Evolutionary conservation across 2,113 vertebrate species (phyloP).

Genomic region (Neolamprologus fasciatus): DNA sequence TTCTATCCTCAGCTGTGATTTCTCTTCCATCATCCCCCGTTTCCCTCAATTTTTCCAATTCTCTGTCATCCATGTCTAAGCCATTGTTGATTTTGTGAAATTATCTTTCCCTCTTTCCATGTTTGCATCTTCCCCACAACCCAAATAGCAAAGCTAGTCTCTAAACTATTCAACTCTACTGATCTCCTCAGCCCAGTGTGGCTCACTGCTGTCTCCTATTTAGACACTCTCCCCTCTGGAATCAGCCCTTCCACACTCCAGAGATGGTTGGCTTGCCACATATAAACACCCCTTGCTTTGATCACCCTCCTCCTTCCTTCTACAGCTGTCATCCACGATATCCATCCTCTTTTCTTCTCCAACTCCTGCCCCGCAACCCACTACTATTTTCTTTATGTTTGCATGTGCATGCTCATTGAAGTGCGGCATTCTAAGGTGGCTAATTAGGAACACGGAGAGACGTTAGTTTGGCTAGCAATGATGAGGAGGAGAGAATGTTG

Average conservation of each 20-base stretch:
- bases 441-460: slow-evolving; percentile 65
- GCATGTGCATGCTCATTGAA: slow-evolving; percentile 13
- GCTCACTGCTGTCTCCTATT: slow-evolving; percentile 17
- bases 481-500: slow-evolving; percentile 8
- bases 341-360: slow-evolving; percentile 21
- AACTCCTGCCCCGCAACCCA: background rate
- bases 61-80: slow-evolving; percentile 12
- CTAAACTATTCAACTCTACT: slow-evolving; percentile 19
- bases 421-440: slow-evolving; percentile 20
- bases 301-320: slow-evolving; percentile 40
- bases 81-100: slow-evolving; percentile 57
- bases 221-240: slow-evolving; percentile 44
- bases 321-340: slow-evolving; percentile 54
- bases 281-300: slow-evolving; percentile 55
- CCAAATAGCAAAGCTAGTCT: background rate
- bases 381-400: background rate
- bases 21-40: background rate
- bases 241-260: slow-evolving; percentile 35
- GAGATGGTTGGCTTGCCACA: slow-evolving; percentile 45
- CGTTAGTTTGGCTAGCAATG: slow-evolving; percentile 48
- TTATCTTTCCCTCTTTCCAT: slow-evolving; percentile 4
- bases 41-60: background rate
- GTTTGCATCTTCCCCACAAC: background rate
- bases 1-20: slow-evolving; percentile 36
- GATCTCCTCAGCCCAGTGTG: background rate